Base-by-base conservation (phyloP, 1,140 invertebrate species). In the Trissolcus basalis region DNA sequence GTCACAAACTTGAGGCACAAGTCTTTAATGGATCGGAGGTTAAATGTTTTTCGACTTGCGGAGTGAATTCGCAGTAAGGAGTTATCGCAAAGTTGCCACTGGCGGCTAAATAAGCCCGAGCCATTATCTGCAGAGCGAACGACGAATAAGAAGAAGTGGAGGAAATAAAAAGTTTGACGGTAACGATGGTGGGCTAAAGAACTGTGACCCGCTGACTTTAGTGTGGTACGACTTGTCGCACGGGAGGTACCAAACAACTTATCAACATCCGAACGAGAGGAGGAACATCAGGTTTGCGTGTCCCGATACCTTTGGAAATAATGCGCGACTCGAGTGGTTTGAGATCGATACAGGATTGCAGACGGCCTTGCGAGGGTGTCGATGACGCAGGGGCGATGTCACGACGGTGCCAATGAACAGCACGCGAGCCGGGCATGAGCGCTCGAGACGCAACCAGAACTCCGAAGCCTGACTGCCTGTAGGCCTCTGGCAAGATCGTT, bases 271-370 rank as follows among this genome's bases (percentile, higher is more conserved):
- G n/a, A n/a, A n/a, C n/a, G n/a, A n/a, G n/a, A n/a, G n/a, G n/a
- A n/a, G n/a, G n/a, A n/a, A n/a, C n/a, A n/a, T n/a, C n/a, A n/a
- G n/a, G n/a, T n/a, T n/a, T n/a, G n/a, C n/a, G n/a, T 33, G 49
- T 43, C 32, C n/a, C 33, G 36, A 43, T 60, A 55, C 44, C 35
- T 56, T 51, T 32, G 32, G 48, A 67, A 73, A 77, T 77, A 59
- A 77, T 55, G 61, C 44, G 45, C 39, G n/a, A n/a, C n/a, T n/a
- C n/a, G 19, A 27, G 19, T 3, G 6, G 19, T 39, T 65, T 51
- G 27, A 36, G 65, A 78, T 74, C 70, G 60, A 74, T 78, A 69
- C 65, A 53, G 45, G 54, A 51, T 47, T 55, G 48, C 56, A 53
- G 55, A 65, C 41, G n/a, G n/a, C n/a, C n/a, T n/a, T n/a, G n/a